Evolutionary conservation across 2,797 vertebrate species (phyloP).

Genomic region (Gephyroberyx darwinii): DNA sequence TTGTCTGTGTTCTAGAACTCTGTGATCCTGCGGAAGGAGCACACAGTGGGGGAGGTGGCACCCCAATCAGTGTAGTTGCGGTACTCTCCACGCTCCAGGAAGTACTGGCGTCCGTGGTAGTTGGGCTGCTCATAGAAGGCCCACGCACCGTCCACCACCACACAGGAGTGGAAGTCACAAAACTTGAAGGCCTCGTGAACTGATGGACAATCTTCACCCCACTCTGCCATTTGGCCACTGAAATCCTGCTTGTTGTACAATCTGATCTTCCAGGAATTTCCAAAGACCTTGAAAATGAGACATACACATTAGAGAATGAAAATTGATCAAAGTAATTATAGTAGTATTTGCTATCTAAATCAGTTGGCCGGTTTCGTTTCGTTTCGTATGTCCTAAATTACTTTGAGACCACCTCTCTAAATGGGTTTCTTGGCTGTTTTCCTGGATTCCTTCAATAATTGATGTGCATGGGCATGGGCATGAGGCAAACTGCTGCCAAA

Average conservation of each 20-base stretch:
- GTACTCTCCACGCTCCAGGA: slow-evolving; percentile 73
- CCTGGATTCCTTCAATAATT: slow-evolving; percentile 59
- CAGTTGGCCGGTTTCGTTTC: neutral
- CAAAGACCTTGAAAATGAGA: slow-evolving; percentile 56
- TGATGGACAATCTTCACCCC: slow-evolving; percentile 60
- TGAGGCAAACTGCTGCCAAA: slow-evolving; percentile 68
- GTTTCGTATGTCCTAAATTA: slow-evolving; percentile 6
- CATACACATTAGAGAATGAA: slow-evolving; percentile 1
- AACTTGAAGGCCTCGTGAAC: slow-evolving; percentile 65
- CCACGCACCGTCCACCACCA: slow-evolving; percentile 71
- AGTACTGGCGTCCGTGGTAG: slow-evolving; percentile 71
- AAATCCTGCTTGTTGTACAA: slow-evolving; percentile 72
- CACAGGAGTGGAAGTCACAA: slow-evolving; percentile 68
- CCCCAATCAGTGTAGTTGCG: slow-evolving; percentile 68
- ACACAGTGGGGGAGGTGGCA: slow-evolving; percentile 56
- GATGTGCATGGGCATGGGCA: slow-evolving; percentile 45
- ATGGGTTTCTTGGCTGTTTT: slow-evolving; percentile 64
- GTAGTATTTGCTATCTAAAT: neutral
- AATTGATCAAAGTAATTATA: neutral
- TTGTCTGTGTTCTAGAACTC: slow-evolving; percentile 49
- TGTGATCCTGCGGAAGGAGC: slow-evolving; percentile 71
- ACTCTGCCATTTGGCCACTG: slow-evolving; percentile 63
- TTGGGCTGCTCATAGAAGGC: slow-evolving; percentile 71
- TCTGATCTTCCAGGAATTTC: slow-evolving; percentile 68
- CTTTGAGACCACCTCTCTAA: slow-evolving; percentile 27